Conservation (phyloP, 1,140 invertebrate genomes). For the Drosophila varians region DNA sequence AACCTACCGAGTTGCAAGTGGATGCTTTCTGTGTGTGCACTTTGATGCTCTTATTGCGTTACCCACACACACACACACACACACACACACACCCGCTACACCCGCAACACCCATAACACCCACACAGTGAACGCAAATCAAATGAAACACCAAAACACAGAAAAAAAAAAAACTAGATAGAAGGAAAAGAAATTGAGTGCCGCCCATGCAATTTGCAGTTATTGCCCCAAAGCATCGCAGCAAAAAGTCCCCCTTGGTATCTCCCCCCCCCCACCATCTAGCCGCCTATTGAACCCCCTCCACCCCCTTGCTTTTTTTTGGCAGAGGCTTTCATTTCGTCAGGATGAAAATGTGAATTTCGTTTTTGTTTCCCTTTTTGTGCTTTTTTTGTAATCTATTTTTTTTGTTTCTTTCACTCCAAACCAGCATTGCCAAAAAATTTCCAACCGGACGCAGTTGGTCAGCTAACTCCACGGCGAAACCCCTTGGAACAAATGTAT, state of each 20-base stretch:
- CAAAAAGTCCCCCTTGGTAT: not conserved
- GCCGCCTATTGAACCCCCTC: not conserved
- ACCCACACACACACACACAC: slow-evolving; percentile 18
- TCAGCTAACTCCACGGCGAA: slow-evolving; percentile 46
- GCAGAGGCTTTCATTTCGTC: slow-evolving; percentile 77
- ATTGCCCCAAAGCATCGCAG: slow-evolving; percentile 62
- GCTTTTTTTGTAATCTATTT: slow-evolving; percentile 37
- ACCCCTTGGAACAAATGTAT: slow-evolving; percentile 48
- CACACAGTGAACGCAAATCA: slow-evolving; percentile 64
- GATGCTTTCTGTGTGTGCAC: slow-evolving; percentile 45
- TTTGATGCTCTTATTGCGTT: slow-evolving; percentile 81
- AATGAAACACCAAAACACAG: slow-evolving; percentile 73
- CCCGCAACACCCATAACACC: slow-evolving; percentile 5
- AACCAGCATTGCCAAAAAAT: slow-evolving; percentile 70
- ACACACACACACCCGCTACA: slow-evolving; percentile 17
- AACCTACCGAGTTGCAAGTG: slow-evolving; percentile 53
- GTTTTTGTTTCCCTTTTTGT: slow-evolving; percentile 11
- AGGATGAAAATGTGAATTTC: slow-evolving; percentile 69
- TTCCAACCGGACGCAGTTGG: slow-evolving; percentile 70
- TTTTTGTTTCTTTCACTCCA: slow-evolving; percentile 45
- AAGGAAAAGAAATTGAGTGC: slow-evolving; percentile 69
- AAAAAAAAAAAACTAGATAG: not conserved
- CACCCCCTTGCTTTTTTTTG: slow-evolving; percentile 14
- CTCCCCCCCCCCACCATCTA: too few species aligned
- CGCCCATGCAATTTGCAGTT: slow-evolving; percentile 80